Evolutionary conservation across 2,888 invertebrate species (phyloP).

Genomic region (Dryadula phaetusa): DNA sequence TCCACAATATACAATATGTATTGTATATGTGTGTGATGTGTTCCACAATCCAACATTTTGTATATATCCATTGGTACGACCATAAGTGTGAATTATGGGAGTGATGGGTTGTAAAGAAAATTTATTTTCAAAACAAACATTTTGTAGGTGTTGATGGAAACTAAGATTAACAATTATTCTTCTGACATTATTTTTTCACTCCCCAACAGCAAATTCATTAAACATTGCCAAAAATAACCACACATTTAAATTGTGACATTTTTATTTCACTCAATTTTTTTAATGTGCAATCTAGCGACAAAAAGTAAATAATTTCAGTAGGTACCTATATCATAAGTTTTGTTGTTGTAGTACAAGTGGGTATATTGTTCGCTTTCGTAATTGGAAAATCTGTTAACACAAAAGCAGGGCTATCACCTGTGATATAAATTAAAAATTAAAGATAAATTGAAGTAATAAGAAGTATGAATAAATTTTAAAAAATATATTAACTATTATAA

Average conservation of each 20-base stretch:
- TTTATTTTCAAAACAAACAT: neutral
- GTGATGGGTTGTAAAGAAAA: neutral
- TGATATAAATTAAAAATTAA: neutral
- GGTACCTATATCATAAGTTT: constrained; percentile 33
- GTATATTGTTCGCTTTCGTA: constrained; percentile 69
- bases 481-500: neutral
- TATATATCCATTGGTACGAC: too few species aligned
- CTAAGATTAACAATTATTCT: neutral
- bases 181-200: neutral
- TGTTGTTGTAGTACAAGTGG: constrained; percentile 50
- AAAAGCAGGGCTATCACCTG: constrained; percentile 36
- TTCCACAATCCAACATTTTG: too few species aligned
- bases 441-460: neutral
- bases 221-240: too few species aligned
- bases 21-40: too few species aligned
- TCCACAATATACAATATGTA: too few species aligned
- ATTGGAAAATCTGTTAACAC: constrained; percentile 83
- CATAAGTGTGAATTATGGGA: neutral
- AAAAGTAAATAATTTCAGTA: constrained; percentile 7
- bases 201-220: neutral
- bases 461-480: neutral
- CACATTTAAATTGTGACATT: neutral
- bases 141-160: neutral
- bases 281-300: neutral
- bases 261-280: neutral